Evolutionary conservation across 1,140 invertebrate species (phyloP), one percentile per base, ranked within the genome.

Genomic region (Nixonia krombeini): DNA sequence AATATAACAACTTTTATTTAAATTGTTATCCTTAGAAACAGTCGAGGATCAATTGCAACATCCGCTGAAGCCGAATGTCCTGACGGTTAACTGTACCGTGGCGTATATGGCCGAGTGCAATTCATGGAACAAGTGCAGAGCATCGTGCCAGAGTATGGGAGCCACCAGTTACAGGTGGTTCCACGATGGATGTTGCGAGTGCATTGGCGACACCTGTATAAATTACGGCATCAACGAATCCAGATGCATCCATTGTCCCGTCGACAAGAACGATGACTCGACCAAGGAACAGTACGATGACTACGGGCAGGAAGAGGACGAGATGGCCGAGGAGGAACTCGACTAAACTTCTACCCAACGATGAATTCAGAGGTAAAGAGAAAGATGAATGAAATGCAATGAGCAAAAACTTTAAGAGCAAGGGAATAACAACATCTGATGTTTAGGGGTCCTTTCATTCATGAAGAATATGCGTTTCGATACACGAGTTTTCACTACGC

Each of bases 151-250:
- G 56, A 93, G 93, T 0, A 92, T 91, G 89, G 91, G 91, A 16
- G 90, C 91, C 4, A 84, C 87, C 8, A 90, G 90, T 81, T 94
- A 89, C 80, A 88, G 96, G 77, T 96, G 94, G 94, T 98, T 98
- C 83, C 95, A 97, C 80, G 93, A 97, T 80, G 96, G 95, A 1
- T 98, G 96, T 75, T 98, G 96, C 82, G 93, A 98, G 80, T 98
- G 96, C 82, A 89, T 98, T 50, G 95, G 96, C 1, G 89, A 92
- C 47, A 92, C 90, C 35, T 98, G 96, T 80, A 89, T 96, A 28
- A 95, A 96, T 79, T 97, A 96, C 85, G 96, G 96, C 2, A 93
- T 96, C 47, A 94, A 95, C 74, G 93, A 96, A 74, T 95, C 90
- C 73, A 87, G 89, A 85, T 92, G 83, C 52, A 31, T 64, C 7